These are phyloP conservation scores for Taphrorychus bicolor DNA, from an alignment of 2,888 invertebrate species.

Conservation along the genomic window DNA sequence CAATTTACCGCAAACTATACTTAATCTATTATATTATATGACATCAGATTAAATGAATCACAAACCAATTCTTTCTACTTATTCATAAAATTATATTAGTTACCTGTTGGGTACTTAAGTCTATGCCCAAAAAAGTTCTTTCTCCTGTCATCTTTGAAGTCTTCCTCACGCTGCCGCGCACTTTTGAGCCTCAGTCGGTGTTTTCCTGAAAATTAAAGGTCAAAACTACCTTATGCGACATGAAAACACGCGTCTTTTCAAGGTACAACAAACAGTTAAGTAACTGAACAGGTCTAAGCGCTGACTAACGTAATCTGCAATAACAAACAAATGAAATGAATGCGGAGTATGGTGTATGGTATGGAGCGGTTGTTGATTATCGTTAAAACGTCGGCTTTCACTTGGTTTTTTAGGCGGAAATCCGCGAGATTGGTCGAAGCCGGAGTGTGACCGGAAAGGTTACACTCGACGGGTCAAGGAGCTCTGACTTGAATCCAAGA, in stretches of 20 bases:
- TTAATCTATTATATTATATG: conserved; percentile 15
- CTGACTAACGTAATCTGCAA: conserved; percentile 10
- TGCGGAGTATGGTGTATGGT: conserved; percentile 7
- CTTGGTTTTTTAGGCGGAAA: conserved; percentile 20
- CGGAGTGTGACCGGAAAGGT: conserved; percentile 4
- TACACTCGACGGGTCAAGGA: not conserved
- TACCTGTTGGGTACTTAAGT: conserved; percentile 89
- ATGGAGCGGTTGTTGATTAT: conserved; percentile 15
- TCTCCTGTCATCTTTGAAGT: conserved; percentile 4
- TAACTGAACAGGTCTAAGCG: conserved; percentile 11
- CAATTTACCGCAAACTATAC: conserved; percentile 12
- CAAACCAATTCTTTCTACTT: not conserved
- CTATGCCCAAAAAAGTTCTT: conserved; percentile 77
- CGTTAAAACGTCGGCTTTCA: conserved; percentile 21
- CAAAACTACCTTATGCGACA: not conserved
- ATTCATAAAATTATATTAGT: conserved; percentile 8
- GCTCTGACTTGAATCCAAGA: too few relatives aligned
- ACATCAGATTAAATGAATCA: not conserved
- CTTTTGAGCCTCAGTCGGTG: not conserved
- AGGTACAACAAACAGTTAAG: not conserved
- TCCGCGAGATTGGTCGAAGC: conserved; percentile 18
- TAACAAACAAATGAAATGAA: not conserved
- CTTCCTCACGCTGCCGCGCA: not conserved
- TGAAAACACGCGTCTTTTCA: too few relatives aligned
- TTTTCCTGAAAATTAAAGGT: not conserved